These are phyloP conservation scores for Sarcophaga peregrina DNA, from an alignment of 1,140 invertebrate genomes.

Conservation along the genomic window DNA sequence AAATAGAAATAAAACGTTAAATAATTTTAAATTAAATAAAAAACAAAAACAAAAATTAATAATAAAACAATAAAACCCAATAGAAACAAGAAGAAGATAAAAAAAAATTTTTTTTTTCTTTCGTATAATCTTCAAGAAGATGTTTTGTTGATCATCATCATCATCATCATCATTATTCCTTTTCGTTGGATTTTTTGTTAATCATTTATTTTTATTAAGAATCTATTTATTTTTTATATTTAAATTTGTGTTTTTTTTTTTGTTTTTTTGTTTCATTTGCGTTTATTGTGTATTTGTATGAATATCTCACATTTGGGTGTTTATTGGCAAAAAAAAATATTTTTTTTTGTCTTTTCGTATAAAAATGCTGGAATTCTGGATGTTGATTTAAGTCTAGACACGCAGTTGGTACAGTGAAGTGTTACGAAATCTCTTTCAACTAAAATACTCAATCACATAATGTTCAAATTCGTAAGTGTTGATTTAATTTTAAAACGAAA, in stretches of 20 bases:
- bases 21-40: not conserved
- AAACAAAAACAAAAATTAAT: not conserved
- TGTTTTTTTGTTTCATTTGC: not conserved
- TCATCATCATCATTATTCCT: too few relatives aligned
- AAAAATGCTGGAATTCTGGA: conserved; percentile 40
- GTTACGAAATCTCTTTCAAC: not conserved
- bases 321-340: too few relatives aligned
- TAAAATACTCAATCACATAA: conserved; percentile 12
- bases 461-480: conserved; percentile 59
- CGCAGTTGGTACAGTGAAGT: conserved; percentile 27
- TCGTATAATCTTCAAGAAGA: not conserved
- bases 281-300: not conserved
- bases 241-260: conserved; percentile 17
- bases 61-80: not conserved
- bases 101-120: not conserved
- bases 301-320: not conserved
- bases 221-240: not conserved
- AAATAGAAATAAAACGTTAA: conserved; percentile 27
- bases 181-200: not conserved
- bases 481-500: not conserved
- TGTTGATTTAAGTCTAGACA: conserved; percentile 37
- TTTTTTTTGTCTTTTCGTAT: conserved; percentile 21
- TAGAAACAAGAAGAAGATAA: not conserved
- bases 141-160: too few relatives aligned
- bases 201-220: conserved; percentile 11